Percentiles rank a stretch among this genome's conserved stretches.
phyloP scores from a whole-genome alignment of 2,888 invertebrate species.

The Ophion ellenae region DNA sequence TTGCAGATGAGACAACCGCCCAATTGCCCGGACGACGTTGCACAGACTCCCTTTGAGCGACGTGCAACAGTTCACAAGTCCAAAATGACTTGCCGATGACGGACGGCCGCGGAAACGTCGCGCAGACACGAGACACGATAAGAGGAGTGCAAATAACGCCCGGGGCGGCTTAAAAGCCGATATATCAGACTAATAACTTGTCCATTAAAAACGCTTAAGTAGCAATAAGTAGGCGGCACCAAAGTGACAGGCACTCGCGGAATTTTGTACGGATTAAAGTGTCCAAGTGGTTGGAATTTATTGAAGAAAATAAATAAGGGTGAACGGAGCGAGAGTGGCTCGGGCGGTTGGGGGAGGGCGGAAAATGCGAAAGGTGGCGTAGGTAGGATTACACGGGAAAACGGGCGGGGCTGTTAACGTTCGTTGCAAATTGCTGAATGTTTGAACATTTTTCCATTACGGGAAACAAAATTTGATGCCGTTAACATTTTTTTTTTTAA shows the following conservation, averaged over 20 bases:
- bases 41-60: too few relatives aligned
- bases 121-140: constrained; percentile 19
- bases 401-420: not conserved
- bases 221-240: constrained; percentile 81
- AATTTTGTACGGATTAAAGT: constrained; percentile 80
- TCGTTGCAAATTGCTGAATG: not conserved
- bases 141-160: constrained; percentile 57
- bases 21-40: too few relatives aligned
- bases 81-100: too few relatives aligned
- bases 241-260: constrained; percentile 80
- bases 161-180: constrained; percentile 78
- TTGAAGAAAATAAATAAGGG: constrained; percentile 76
- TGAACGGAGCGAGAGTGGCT: constrained; percentile 24
- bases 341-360: not conserved
- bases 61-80: too few relatives aligned
- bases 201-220: constrained; percentile 83
- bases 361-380: constrained; percentile 10
- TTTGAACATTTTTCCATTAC: not conserved
- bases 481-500: constrained; percentile 4
- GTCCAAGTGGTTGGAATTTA: constrained; percentile 80
- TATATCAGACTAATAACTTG: constrained; percentile 82
- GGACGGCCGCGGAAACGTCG: too few relatives aligned
- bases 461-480: not conserved
- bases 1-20: too few relatives aligned
- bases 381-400: constrained; percentile 16